Percentiles rank a stretch among this genome's conserved stretches.
Evolutionary conservation across 2,888 invertebrate species (phyloP).

Genomic region (Dorcus hopei): DNA sequence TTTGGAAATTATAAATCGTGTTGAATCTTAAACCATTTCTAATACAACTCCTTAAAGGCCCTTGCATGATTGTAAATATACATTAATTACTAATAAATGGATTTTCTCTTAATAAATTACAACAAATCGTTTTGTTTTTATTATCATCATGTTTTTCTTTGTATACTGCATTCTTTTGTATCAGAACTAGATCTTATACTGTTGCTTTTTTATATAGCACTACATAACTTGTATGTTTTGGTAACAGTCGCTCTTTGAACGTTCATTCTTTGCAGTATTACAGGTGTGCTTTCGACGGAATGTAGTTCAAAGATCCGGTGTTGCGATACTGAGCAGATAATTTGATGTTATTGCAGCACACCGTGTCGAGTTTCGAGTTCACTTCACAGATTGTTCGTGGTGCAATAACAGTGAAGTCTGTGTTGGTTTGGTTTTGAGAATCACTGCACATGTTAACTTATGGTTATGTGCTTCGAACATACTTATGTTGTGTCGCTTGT

Average conservation of each 20-base stretch:
- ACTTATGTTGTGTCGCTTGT: slow-evolving; percentile 50
- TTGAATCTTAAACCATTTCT: no score
- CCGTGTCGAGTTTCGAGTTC: not conserved
- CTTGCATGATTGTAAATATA: no score
- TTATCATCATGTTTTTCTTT: not conserved
- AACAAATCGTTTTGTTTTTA: no score
- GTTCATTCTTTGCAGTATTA: slow-evolving; percentile 22
- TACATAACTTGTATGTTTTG: slow-evolving; percentile 22
- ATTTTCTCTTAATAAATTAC: no score
- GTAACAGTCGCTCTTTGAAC: slow-evolving; percentile 19
- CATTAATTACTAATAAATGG: not conserved
- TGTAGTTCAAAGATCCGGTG: slow-evolving; percentile 7
- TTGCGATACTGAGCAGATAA: slow-evolving; percentile 12
- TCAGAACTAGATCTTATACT: slow-evolving; percentile 32
- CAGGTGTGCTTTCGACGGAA: slow-evolving; percentile 2
- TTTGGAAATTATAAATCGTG: no score
- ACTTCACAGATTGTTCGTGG: slow-evolving; percentile 14
- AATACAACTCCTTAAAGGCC: no score
- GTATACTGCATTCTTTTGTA: slow-evolving; percentile 18
- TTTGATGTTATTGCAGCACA: slow-evolving; percentile 15
- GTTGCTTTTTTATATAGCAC: slow-evolving; percentile 33
- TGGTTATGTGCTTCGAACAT: slow-evolving; percentile 45
- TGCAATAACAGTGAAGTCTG: slow-evolving; percentile 30
- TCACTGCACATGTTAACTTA: slow-evolving; percentile 41
- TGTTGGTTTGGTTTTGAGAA: slow-evolving; percentile 23